These are phyloP conservation scores for Mastomys natalensis DNA, from an alignment of 2,113 vertebrate genomes.

Conservation along the genomic window DNA sequence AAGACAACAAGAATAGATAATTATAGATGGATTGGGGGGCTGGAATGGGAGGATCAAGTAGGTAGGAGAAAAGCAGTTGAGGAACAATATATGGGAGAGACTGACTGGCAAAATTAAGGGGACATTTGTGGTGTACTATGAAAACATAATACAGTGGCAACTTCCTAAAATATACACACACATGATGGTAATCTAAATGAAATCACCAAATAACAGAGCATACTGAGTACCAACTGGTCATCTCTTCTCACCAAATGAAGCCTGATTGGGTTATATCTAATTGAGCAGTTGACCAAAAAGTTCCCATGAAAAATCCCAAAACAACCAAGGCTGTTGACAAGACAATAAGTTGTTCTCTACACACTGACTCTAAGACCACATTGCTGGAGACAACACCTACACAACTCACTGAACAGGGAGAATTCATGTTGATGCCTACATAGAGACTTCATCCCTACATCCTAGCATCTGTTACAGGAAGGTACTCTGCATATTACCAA, in stretches of 20 bases:
- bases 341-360: not conserved
- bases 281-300: not conserved
- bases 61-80: not conserved
- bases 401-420: not conserved
- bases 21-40: not conserved
- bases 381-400: not conserved
- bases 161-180: not conserved
- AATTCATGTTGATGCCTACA: not conserved
- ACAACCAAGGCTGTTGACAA: not conserved
- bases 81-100: not conserved
- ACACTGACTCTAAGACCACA: not conserved
- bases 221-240: not conserved
- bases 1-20: not conserved
- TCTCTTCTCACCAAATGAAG: not conserved
- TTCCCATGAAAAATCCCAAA: not conserved
- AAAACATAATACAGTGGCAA: not conserved
- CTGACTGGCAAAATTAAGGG: not conserved
- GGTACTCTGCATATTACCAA: not conserved
- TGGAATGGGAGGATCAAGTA: not conserved
- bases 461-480: not conserved
- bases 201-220: not conserved
- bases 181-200: not conserved
- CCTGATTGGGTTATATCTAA: not conserved
- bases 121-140: not conserved
- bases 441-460: not conserved